Percentiles rank a stretch among this genome's conserved stretches.
phyloP scores from a whole-genome alignment of 2,888 invertebrate species.

The Tetheella fluctuosa region DNA sequence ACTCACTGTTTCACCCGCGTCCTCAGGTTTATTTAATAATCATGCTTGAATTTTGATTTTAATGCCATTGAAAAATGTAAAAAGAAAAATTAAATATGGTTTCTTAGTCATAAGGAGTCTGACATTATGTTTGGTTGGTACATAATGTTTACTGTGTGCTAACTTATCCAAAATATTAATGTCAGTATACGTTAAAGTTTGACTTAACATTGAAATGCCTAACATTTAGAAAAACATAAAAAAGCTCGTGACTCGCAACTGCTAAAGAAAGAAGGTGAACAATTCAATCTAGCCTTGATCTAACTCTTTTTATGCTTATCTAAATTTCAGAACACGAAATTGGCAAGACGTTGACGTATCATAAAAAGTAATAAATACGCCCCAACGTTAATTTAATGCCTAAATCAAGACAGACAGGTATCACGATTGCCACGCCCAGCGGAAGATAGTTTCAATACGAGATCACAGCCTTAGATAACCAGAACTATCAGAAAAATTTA shows the following conservation, averaged over 20 bases:
- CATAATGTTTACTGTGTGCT: neutral
- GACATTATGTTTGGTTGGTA: too few relatives aligned
- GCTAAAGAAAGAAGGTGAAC: conserved; percentile 42
- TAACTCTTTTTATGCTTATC: conserved; percentile 62
- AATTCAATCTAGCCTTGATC: conserved; percentile 59
- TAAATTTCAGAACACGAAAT: conserved; percentile 63
- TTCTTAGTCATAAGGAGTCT: too few relatives aligned
- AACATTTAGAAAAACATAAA: conserved; percentile 42
- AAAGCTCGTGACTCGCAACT: conserved; percentile 46
- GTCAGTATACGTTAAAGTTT: conserved; percentile 27
- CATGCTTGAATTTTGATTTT: too few relatives aligned
- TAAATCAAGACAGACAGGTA: conserved; percentile 52
- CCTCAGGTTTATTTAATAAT: too few relatives aligned
- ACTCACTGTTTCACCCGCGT: too few relatives aligned
- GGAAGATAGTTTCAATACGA: conserved; percentile 42
- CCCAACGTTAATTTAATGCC: conserved; percentile 56
- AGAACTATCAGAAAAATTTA: conserved; percentile 46
- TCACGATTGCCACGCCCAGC: conserved; percentile 48
- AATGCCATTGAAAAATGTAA: too few relatives aligned
- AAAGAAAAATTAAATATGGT: too few relatives aligned
- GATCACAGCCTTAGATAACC: conserved; percentile 39
- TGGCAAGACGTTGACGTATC: conserved; percentile 36
- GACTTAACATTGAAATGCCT: conserved; percentile 38
- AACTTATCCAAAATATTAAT: conserved; percentile 17
- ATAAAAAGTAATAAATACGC: conserved; percentile 49